Evolutionary conservation across 1,140 invertebrate genomes (phyloP).

Genomic region (Leptinotarsa texana): DNA sequence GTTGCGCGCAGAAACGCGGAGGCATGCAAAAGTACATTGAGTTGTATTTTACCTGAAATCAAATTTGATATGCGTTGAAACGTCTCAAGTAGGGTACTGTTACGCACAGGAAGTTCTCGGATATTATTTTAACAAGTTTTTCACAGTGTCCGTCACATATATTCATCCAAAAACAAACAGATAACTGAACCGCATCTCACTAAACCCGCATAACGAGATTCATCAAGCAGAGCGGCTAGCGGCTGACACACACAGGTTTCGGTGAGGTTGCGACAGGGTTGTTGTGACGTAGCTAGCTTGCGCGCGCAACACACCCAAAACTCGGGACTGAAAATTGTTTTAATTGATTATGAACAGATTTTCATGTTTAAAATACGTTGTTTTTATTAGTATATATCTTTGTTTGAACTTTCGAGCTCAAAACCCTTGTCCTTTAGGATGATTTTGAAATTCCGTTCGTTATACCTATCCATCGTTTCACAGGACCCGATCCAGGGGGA

Average conservation of each 20-base stretch:
- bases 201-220: slow-evolving; percentile 26
- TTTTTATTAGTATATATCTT: no score
- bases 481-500: no score
- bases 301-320: slow-evolving; percentile 35
- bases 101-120: slow-evolving; percentile 4
- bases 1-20: slow-evolving; percentile 36
- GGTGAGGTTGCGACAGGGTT: slow-evolving; percentile 48
- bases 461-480: no score
- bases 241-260: slow-evolving; percentile 42
- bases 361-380: not conserved
- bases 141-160: slow-evolving; percentile 33
- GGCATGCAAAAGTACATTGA: slow-evolving; percentile 40
- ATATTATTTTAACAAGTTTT: slow-evolving; percentile 36
- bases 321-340: slow-evolving; percentile 12
- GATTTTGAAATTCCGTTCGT: no score
- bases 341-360: slow-evolving; percentile 16
- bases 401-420: no score
- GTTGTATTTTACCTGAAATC: slow-evolving; percentile 36
- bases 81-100: slow-evolving; percentile 3
- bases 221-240: slow-evolving; percentile 31
- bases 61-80: slow-evolving; percentile 27
- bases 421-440: no score
- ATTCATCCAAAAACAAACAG: slow-evolving; percentile 28
- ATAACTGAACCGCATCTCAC: slow-evolving; percentile 36
- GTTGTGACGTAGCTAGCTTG: slow-evolving; percentile 31